These are phyloP conservation scores for Hyles vespertilio DNA, from an alignment of 1,140 invertebrate species.

Conservation along the genomic window DNA sequence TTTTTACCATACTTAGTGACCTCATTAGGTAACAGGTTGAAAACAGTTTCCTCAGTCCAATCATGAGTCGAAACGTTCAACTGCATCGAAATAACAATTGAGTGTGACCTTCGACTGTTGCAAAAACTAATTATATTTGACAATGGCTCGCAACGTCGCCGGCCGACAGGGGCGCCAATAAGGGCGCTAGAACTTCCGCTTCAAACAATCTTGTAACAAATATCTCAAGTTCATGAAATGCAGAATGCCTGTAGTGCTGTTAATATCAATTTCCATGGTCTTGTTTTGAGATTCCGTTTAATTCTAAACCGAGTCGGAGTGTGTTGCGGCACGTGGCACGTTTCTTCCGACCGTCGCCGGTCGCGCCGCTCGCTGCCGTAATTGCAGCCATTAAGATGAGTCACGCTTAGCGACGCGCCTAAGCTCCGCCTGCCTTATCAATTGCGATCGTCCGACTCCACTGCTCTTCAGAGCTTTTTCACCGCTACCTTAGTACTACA, in stretches of 20 bases:
- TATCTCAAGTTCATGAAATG: too few species aligned
- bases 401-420: conserved; percentile 64
- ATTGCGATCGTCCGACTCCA: conserved; percentile 40
- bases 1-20: conserved; percentile 53
- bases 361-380: conserved; percentile 45
- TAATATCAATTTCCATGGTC: too few species aligned
- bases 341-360: conserved; percentile 34
- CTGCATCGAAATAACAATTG: conserved; percentile 46
- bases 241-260: too few species aligned
- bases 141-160: conserved; percentile 16
- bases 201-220: conserved; percentile 22
- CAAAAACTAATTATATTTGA: conserved; percentile 23
- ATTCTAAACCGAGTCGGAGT: conserved; percentile 11
- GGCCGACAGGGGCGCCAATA: neutral
- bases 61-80: conserved; percentile 27
- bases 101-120: conserved; percentile 51
- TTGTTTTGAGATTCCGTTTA: too few species aligned
- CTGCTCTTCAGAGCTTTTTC: conserved; percentile 16
- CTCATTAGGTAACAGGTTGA: conserved; percentile 46
- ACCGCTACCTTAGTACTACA: neutral
- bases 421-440: conserved; percentile 55
- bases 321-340: conserved; percentile 36
- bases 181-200: conserved; percentile 21
- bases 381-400: conserved; percentile 71
- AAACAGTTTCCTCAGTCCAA: conserved; percentile 47